These are phyloP conservation scores for Eulemur coronatus DNA, from an alignment of 2,797 vertebrate species.

Conservation along the genomic window DNA sequence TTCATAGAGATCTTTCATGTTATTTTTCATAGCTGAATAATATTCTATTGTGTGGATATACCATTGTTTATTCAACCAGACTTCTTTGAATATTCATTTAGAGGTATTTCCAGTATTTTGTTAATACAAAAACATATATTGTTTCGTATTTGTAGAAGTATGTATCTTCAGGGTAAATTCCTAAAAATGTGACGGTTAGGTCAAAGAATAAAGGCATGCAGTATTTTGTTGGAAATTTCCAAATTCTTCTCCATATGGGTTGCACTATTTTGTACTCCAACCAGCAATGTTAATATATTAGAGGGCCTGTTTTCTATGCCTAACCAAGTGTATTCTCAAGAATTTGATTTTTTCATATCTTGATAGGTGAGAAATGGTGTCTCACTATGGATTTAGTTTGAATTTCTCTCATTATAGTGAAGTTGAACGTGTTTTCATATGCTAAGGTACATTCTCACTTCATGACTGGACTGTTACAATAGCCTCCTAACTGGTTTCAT, in stretches of 20 bases:
- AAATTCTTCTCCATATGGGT: neutral
- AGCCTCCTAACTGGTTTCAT: neutral
- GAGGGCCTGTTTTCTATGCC: neutral
- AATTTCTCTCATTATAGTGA: neutral
- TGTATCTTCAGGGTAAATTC: neutral
- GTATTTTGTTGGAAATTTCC: neutral
- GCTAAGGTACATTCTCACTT: neutral
- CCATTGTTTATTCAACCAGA: neutral
- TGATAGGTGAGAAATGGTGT: neutral
- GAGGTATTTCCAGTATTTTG: neutral
- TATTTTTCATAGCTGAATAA: slow-evolving; percentile 2
- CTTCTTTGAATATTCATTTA: neutral
- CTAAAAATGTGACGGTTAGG: neutral
- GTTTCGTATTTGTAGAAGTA: neutral
- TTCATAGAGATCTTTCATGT: neutral
- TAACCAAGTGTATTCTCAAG: neutral
- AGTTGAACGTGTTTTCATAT: neutral
- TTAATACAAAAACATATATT: neutral
- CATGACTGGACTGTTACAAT: neutral
- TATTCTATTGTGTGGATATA: neutral
- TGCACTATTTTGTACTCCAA: neutral
- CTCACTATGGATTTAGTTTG: neutral
- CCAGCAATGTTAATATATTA: neutral
- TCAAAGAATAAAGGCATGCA: neutral
- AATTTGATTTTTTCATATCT: neutral